Evolutionary conservation across 92 coral and sea anemone genomes (phyloP).

Genomic region (Epizoanthus ramosus): DNA sequence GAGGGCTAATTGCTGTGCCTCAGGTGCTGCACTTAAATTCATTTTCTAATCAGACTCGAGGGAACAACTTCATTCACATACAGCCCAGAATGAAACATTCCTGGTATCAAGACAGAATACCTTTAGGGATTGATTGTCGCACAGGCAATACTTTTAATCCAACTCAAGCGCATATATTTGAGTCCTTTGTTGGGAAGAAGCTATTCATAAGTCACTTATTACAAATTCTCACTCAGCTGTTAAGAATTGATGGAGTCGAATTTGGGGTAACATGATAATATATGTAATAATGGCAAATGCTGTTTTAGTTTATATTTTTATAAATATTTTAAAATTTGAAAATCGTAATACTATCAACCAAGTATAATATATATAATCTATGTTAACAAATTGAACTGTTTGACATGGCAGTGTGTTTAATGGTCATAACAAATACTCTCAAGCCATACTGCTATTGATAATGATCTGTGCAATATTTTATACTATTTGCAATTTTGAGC

Average conservation of each 20-base stretch:
- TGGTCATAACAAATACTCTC: no score
- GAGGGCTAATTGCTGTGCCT: slow-evolving; percentile 71
- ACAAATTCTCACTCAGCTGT: slow-evolving; percentile 73
- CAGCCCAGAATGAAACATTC: slow-evolving; percentile 46
- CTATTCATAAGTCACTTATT: slow-evolving; percentile 61
- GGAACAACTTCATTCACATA: slow-evolving; percentile 48
- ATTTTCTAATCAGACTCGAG: slow-evolving; percentile 20
- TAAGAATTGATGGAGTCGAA: slow-evolving; percentile 68
- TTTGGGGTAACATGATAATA: neutral
- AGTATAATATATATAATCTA: no score
- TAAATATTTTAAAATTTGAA: no score
- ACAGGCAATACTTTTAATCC: slow-evolving; percentile 65
- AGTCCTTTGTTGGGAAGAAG: slow-evolving; percentile 72
- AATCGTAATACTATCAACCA: no score
- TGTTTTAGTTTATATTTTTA: no score
- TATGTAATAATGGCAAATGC: no score
- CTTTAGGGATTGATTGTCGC: slow-evolving; percentile 64
- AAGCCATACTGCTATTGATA: no score
- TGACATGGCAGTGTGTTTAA: no score
- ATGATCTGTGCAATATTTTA: no score
- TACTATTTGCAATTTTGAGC: no score
- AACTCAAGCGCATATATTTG: slow-evolving; percentile 51
- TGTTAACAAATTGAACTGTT: no score
- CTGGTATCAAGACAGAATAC: slow-evolving; percentile 50
- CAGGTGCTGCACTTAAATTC: slow-evolving; percentile 70